Percentiles rank a stretch among this genome's conserved stretches.
Evolutionary conservation across 2,888 invertebrate genomes (phyloP).

Genomic region (Chaetoderma sp.): DNA sequence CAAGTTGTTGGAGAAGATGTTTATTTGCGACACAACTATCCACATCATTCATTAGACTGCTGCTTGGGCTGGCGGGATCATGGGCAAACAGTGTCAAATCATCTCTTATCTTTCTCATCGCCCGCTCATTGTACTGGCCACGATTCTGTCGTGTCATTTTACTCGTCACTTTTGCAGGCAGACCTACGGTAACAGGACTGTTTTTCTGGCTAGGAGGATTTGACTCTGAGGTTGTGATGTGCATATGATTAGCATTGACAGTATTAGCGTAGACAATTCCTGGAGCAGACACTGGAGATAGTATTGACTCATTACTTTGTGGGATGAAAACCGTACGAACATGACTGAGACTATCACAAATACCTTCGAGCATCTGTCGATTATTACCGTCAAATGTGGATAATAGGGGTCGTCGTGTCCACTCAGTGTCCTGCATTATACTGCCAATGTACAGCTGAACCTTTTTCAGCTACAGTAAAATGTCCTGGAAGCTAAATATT

Average conservation of each 20-base stretch:
- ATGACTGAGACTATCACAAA: conserved; percentile 56
- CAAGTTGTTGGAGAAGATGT: conserved; percentile 37
- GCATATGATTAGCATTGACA: conserved; percentile 15
- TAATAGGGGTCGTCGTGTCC: conserved; percentile 49
- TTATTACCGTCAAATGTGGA: conserved; percentile 52
- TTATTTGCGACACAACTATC: conserved; percentile 12
- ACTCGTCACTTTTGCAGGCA: conserved; percentile 22
- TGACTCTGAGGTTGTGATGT: conserved; percentile 16
- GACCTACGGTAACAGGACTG: conserved; percentile 32
- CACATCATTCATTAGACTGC: conserved; percentile 25
- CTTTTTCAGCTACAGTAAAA: no score
- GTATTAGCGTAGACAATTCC: neutral
- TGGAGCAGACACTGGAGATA: neutral
- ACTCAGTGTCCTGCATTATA: no score
- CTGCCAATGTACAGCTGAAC: no score
- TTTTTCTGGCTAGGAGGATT: conserved; percentile 40
- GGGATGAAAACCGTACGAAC: conserved; percentile 44
- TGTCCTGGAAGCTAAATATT: no score
- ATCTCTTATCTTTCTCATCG: conserved; percentile 87
- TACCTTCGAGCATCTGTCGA: conserved; percentile 59
- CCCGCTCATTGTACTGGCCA: conserved; percentile 83
- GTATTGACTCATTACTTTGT: conserved; percentile 8
- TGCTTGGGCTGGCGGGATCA: conserved; percentile 39
- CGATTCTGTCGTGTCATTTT: conserved; percentile 31
- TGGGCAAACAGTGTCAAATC: conserved; percentile 85